Percentiles rank a stretch among this genome's conserved stretches.
Evolutionary conservation across 2,888 invertebrate species (phyloP).

Genomic region (Folsomia candida): DNA sequence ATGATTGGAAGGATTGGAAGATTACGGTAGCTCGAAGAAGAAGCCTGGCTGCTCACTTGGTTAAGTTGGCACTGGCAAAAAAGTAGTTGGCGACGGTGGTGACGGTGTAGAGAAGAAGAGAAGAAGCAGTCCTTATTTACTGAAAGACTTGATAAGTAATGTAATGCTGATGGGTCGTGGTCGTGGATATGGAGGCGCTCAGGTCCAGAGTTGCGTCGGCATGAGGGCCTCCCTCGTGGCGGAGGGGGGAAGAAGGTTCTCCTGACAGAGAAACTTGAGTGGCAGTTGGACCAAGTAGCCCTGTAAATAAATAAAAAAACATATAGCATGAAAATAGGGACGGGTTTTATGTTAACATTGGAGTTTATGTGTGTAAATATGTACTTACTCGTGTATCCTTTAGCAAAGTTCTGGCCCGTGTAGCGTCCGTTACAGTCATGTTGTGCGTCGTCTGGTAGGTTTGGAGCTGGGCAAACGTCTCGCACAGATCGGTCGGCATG

Average conservation of each 20-base stretch:
- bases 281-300: conserved; percentile 88
- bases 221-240: conserved; percentile 86
- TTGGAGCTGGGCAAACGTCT: conserved; percentile 72
- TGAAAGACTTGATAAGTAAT: too few species aligned
- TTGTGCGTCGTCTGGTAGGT: conserved; percentile 71
- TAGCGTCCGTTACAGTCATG: conserved; percentile 70
- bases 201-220: conserved; percentile 91
- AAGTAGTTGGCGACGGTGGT: too few species aligned
- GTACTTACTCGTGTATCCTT: conserved; percentile 63
- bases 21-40: too few species aligned
- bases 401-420: conserved; percentile 64
- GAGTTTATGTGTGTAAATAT: too few species aligned
- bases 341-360: not conserved
- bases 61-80: too few species aligned
- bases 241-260: conserved; percentile 77
- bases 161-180: not conserved
- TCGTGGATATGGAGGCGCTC: conserved; percentile 42
- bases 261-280: conserved; percentile 80
- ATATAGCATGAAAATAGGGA: conserved; percentile 1
- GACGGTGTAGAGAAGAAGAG: too few species aligned
- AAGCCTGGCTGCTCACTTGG: too few species aligned
- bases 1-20: too few species aligned
- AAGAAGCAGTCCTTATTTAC: too few species aligned
- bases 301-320: conserved; percentile 57
- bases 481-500: conserved; percentile 79